Evolutionary conservation across 2,888 invertebrate genomes (phyloP).

Genomic region (Melanostoma scalare): DNA sequence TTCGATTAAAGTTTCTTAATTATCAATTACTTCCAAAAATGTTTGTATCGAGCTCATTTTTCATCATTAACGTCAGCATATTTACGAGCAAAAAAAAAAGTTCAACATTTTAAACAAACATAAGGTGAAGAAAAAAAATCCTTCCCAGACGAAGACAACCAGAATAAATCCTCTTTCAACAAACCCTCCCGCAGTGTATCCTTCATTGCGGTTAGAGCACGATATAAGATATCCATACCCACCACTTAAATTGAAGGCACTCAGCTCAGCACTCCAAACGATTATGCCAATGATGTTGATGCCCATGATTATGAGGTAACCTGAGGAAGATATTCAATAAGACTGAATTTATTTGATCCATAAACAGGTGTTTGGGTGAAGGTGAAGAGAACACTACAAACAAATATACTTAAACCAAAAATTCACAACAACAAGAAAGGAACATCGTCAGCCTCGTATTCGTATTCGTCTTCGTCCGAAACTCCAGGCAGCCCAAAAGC

Average conservation of each 20-base stretch:
- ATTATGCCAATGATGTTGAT: constrained; percentile 60
- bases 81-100: constrained; percentile 36
- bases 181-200: not conserved
- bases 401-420: not conserved
- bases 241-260: constrained; percentile 62
- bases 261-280: constrained; percentile 50
- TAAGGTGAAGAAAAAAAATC: constrained; percentile 1
- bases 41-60: constrained; percentile 48
- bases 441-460: too few species aligned
- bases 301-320: constrained; percentile 63
- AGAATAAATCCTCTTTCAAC: constrained; percentile 12
- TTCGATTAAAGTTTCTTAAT: constrained; percentile 26
- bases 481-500: constrained; percentile 11
- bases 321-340: constrained; percentile 55
- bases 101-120: not conserved
- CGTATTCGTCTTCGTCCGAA: too few species aligned
- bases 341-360: constrained; percentile 59
- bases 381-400: constrained; percentile 50
- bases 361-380: constrained; percentile 67
- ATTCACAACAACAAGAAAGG: not conserved
- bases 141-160: constrained; percentile 4
- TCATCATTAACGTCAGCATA: constrained; percentile 63
- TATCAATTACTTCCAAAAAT: constrained; percentile 41
- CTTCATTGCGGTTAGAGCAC: constrained; percentile 45
- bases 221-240: constrained; percentile 25